A percentile compares a stretch with the other conserved stretches of the same genome.
These are phyloP conservation scores for Etheostoma cragini DNA, from an alignment of 2,113 vertebrate genomes.

Conservation along the genomic window DNA sequence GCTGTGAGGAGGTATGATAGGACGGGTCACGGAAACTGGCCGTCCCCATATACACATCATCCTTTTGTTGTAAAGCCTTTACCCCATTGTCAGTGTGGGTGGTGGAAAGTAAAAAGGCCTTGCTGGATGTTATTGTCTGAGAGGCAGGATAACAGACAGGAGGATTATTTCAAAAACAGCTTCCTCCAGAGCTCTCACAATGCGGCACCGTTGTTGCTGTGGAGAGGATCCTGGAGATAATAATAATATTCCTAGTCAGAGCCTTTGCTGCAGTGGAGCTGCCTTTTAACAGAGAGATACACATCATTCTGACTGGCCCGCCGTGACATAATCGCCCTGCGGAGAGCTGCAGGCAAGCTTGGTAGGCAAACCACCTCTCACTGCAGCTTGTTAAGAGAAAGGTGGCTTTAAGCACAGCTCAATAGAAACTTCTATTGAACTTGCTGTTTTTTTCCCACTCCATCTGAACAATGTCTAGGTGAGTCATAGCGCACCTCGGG, in stretches of 20 bases:
- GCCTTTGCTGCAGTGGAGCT: constrained; percentile 71
- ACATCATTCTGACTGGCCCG: constrained; percentile 79
- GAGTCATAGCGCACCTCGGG: constrained; percentile 80
- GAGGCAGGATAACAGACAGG: constrained; percentile 77
- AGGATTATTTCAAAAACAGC: constrained; percentile 76
- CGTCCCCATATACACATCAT: constrained; percentile 69
- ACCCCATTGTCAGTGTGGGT: constrained; percentile 69
- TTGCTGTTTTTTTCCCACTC: constrained; percentile 68
- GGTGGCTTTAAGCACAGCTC: constrained; percentile 80
- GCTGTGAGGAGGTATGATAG: constrained; percentile 67
- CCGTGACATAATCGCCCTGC: constrained; percentile 81
- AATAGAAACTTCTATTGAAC: constrained; percentile 79
- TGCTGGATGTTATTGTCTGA: constrained; percentile 79
- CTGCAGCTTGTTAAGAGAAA: constrained; percentile 82
- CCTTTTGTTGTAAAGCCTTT: constrained; percentile 69
- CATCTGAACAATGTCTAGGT: constrained; percentile 78
- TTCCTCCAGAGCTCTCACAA: constrained; percentile 73
- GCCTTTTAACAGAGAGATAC: constrained; percentile 78
- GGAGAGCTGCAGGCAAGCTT: constrained; percentile 80
- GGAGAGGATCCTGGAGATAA: constrained; percentile 80
- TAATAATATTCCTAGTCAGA: constrained; percentile 81
- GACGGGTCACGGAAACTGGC: constrained; percentile 66
- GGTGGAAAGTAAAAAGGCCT: constrained; percentile 66
- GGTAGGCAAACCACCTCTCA: constrained; percentile 80
- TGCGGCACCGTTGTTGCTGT: constrained; percentile 75